phyloP scores from a whole-genome alignment of 2,113 vertebrate genomes.

The Neopipo cinnamomea region DNA sequence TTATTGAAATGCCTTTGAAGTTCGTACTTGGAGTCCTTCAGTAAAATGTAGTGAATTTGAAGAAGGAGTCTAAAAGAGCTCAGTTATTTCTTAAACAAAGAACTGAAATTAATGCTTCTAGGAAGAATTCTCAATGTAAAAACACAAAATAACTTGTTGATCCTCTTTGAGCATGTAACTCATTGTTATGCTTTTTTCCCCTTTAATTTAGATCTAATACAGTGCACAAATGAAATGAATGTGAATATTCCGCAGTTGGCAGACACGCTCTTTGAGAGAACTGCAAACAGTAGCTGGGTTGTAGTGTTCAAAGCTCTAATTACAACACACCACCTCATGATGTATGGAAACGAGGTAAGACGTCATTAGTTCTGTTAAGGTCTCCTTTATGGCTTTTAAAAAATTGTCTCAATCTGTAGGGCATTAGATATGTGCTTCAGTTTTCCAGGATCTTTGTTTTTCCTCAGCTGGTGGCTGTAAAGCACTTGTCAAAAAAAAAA shows the following conservation, averaged over 20 bases:
- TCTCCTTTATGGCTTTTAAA: background rate
- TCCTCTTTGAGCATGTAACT: background rate
- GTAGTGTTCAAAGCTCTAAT: constrained; percentile 97
- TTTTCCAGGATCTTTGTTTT: background rate
- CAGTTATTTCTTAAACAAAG: background rate
- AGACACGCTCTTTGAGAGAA: constrained; percentile 87
- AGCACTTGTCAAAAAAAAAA: background rate
- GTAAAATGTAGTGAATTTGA: background rate
- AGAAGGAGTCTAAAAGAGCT: background rate
- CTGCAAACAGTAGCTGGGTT: constrained; percentile 92
- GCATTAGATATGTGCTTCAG: background rate
- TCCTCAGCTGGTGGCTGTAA: background rate
- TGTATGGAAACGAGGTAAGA: constrained; percentile 95
- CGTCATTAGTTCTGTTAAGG: background rate
- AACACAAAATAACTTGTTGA: background rate
- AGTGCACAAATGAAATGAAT: constrained; percentile 94
- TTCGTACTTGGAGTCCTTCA: background rate
- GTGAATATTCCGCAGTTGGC: constrained; percentile 90
- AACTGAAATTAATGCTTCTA: background rate
- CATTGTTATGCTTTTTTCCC: background rate
- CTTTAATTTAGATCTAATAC: constrained; percentile 85
- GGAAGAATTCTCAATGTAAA: background rate
- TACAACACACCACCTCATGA: constrained; percentile 96
- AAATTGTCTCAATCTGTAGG: background rate
- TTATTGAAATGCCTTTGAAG: background rate